phyloP scores from a whole-genome alignment of 2,113 vertebrate genomes.

The Pseudopodoces humilis region DNA sequence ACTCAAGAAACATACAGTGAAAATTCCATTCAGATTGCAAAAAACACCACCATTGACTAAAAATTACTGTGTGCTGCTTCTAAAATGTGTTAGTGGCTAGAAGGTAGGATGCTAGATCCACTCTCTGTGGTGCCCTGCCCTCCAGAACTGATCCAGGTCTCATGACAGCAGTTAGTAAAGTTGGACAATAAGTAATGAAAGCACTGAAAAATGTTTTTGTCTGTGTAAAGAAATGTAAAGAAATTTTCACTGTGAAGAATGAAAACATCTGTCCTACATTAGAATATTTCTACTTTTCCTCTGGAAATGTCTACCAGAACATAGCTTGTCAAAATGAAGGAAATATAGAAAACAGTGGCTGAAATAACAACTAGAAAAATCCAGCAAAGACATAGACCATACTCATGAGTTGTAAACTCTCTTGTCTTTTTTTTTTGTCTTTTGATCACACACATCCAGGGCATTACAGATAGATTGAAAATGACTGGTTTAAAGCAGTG shows the following conservation, averaged over 20 bases:
- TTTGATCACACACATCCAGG: accelerated
- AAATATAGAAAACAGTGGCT: background rate
- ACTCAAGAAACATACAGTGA: background rate
- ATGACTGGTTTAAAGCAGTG: background rate
- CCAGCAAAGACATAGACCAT: background rate
- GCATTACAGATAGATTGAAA: background rate
- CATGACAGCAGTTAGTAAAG: background rate
- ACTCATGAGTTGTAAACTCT: background rate
- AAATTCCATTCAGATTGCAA: background rate
- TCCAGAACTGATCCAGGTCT: background rate
- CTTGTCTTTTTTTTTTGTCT: background rate
- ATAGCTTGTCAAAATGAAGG: background rate
- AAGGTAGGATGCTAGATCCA: background rate
- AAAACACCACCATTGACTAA: background rate
- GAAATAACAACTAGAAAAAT: background rate
- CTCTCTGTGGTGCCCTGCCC: background rate
- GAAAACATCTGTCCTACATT: background rate
- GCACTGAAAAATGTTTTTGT: background rate
- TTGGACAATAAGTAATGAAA: background rate
- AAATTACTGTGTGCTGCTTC: background rate
- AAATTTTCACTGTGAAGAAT: background rate
- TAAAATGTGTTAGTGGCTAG: background rate
- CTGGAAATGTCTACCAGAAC: background rate
- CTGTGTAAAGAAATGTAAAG: too few species aligned
- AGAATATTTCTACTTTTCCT: background rate